These are phyloP conservation scores for Graptemys geographica DNA, from an alignment of 2,797 vertebrate species.

Conservation along the genomic window DNA sequence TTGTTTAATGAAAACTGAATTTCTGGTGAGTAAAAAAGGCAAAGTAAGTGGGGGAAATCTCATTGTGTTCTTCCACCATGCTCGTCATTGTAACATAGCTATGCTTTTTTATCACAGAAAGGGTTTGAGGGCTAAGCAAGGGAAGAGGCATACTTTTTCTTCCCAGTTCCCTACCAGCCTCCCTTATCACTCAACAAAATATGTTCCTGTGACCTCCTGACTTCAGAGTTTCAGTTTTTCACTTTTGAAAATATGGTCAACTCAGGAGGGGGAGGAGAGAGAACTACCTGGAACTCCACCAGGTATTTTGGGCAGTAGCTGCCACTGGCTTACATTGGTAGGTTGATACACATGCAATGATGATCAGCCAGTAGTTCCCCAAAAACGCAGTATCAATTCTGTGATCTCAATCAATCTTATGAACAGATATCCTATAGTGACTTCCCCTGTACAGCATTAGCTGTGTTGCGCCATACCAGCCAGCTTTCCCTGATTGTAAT, in stretches of 20 bases:
- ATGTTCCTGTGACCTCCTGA: background rate
- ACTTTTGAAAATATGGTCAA: background rate
- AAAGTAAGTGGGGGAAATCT: background rate
- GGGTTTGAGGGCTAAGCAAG: too few relatives aligned
- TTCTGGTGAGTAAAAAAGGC: background rate
- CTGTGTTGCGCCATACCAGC: fast-evolving
- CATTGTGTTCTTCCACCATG: background rate
- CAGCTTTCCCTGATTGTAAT: background rate
- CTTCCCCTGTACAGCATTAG: background rate
- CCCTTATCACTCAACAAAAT: background rate
- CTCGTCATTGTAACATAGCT: background rate
- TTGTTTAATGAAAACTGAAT: background rate
- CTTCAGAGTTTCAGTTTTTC: background rate
- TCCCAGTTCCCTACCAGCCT: background rate
- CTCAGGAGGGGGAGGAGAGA: background rate
- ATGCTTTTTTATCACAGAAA: too few relatives aligned
- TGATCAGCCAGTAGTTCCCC: background rate
- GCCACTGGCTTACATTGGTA: background rate
- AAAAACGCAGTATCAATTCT: background rate
- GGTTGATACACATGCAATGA: background rate
- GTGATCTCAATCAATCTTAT: background rate
- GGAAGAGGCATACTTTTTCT: background rate
- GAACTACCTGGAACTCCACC: background rate
- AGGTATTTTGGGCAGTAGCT: background rate
- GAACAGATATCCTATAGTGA: background rate